phyloP scores from a whole-genome alignment of 2,797 vertebrate species.

The Crocodylus rhombifer region DNA sequence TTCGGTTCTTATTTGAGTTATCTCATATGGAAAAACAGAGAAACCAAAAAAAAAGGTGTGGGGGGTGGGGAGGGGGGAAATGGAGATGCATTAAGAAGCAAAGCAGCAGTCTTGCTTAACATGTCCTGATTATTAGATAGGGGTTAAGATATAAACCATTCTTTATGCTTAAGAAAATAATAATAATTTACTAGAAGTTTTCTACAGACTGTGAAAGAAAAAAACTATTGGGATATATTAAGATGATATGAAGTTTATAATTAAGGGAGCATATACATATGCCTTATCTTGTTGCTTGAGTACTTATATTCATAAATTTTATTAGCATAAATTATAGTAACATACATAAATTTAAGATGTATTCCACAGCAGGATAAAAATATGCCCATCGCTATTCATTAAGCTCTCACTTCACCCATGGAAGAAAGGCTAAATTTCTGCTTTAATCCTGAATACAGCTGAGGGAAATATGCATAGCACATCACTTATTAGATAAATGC shows the following conservation, averaged over 20 bases:
- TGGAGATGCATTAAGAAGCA: neutral
- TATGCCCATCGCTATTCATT: neutral
- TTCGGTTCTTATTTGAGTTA: conserved; percentile 55
- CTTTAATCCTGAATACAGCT: neutral
- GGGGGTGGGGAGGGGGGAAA: neutral
- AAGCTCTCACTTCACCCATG: conserved; percentile 2
- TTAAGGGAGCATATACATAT: neutral
- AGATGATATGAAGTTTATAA: neutral
- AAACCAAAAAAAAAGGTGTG: neutral
- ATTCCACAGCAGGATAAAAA: neutral
- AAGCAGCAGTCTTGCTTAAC: conserved; percentile 12
- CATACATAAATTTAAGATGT: conserved; percentile 5
- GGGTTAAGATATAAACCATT: neutral
- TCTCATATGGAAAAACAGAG: conserved; percentile 48
- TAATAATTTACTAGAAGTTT: neutral
- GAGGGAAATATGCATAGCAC: neutral
- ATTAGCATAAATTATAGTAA: conserved; percentile 21
- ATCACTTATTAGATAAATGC: neutral
- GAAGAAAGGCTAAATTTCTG: neutral
- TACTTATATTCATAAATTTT: conserved; percentile 28
- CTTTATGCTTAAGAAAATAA: conserved; percentile 1
- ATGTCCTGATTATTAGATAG: neutral
- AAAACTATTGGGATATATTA: neutral
- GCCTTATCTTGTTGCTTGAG: neutral
- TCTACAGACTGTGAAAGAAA: neutral